A percentile compares a stretch with the other conserved stretches of the same genome.
Conservation (phyloP, 2,797 vertebrate genomes). For the Mormyrus hasselquistii region DNA sequence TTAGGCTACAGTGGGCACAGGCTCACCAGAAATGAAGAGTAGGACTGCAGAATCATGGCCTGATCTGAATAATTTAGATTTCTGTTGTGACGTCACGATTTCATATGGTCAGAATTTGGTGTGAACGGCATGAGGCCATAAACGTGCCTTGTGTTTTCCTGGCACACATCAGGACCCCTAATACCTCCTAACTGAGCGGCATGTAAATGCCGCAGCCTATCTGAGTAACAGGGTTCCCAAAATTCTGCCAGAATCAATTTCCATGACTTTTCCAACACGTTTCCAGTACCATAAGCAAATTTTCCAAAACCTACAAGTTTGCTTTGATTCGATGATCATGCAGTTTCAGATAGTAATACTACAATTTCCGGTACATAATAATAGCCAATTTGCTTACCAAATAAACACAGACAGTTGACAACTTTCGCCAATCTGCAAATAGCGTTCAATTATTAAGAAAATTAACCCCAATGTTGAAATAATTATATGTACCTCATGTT, state of each 20-base stretch:
- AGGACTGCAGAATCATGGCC: neutral
- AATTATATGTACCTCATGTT: neutral
- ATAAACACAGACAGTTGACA: neutral
- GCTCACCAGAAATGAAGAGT: neutral
- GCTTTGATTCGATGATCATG: no score
- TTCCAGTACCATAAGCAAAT: no score
- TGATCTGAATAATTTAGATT: neutral
- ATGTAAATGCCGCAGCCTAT: neutral
- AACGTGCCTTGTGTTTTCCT: neutral
- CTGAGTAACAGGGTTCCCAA: neutral
- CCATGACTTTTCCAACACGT: no score
- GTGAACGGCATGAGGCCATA: neutral
- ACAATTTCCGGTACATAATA: no score
- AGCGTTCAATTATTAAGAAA: neutral
- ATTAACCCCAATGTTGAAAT: neutral
- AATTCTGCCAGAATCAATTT: no score
- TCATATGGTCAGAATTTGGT: neutral
- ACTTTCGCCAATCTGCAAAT: neutral
- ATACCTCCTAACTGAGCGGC: neutral
- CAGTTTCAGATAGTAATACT: no score
- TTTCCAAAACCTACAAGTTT: no score
- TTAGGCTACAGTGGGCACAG: neutral
- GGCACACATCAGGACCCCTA: neutral
- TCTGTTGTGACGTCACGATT: neutral
- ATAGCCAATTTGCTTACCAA: neutral